Evolutionary conservation across 1,140 invertebrate genomes (phyloP).

Genomic region (Drosophila kurseongensis): DNA sequence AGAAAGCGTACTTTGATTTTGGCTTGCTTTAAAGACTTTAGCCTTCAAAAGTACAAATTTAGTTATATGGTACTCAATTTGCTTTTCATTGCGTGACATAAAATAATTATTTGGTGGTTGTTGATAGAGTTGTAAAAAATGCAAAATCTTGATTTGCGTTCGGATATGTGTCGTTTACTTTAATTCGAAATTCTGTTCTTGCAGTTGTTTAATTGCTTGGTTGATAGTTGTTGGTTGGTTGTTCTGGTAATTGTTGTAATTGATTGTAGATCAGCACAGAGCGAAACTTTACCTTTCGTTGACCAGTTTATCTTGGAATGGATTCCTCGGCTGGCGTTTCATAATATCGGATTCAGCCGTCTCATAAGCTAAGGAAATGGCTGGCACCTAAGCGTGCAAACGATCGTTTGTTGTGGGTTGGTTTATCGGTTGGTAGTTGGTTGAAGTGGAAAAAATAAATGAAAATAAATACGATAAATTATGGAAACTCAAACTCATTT

Average conservation of each 20-base stretch:
- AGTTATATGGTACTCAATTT: conserved; percentile 47
- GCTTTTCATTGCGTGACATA: conserved; percentile 55
- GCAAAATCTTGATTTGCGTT: conserved; percentile 47
- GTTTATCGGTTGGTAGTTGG: conserved; percentile 41
- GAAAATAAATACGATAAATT: conserved; percentile 79
- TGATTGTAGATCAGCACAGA: conserved; percentile 61
- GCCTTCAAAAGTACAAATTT: conserved; percentile 43
- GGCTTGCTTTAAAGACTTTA: conserved; percentile 47
- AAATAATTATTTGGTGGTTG: conserved; percentile 38
- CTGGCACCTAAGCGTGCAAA: conserved; percentile 92
- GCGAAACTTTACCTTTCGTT: conserved; percentile 95
- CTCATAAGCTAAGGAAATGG: conserved; percentile 99
- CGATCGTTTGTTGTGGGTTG: conserved; percentile 33
- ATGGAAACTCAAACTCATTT: conserved; percentile 56
- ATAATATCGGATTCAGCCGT: conserved; percentile 99
- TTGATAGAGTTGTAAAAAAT: conserved; percentile 37
- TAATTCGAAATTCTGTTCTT: conserved; percentile 38
- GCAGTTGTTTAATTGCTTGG: conserved; percentile 37
- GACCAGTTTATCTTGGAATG: conserved; percentile 97
- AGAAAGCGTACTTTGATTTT: conserved; percentile 61
- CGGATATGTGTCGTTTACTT: conserved; percentile 53
- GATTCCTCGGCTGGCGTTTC: conserved; percentile 99
- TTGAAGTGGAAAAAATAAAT: conserved; percentile 68
- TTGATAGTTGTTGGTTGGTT: conserved; percentile 35
- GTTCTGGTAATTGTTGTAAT: conserved; percentile 35